Evolutionary conservation across 2,113 vertebrate genomes (phyloP), one percentile per base, ranked within the genome.

Genomic region (Barbus barbus): DNA sequence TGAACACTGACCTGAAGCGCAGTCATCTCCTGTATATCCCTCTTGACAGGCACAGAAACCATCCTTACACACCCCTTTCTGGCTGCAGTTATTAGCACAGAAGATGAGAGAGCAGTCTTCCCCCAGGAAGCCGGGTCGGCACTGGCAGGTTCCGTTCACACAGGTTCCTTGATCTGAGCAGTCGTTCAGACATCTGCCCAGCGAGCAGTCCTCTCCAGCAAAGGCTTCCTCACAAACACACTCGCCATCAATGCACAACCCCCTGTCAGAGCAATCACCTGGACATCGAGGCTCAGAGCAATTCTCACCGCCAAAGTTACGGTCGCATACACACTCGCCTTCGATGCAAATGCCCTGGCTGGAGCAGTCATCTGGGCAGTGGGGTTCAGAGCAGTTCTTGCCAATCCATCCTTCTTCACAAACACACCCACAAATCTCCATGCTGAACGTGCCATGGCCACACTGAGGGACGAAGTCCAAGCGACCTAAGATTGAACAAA

Each of bases 151-250:
- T 36, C 97, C 96, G 0, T 99, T 99, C 87, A 83, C 24, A n/a
- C 98, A 99, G 51, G 44, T 69, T 0, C 98, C 98, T 69, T 95
- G 96, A 84, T 96, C 96, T 0, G 95, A 98, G 90, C 98, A 99
- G 93, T 98, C 97, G 1, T 90, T 95, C 2, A 97, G 96, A 79
- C 98, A 99, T 69, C 96, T 91, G 38, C 96, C 94, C 53, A 95
- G 90, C 5, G 95, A 94, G 90, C 98, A 99, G 82, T 97, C 97
- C 8, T 97, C 95, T 0, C 98, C 98, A 0, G 93, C 75, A 91
- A 95, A 99, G 4, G 96, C 94, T 83, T 98, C 98, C 82, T 99
- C 97, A 2, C 98, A 99, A 82, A 98, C 88, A 2, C 98, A 99
- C 88, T 97, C 96, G 0, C 97, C 97, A 0, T 97, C 97, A 81